Conservation (phyloP, 2,113 vertebrate genomes). For the Aspidoscelis tigris region DNA sequence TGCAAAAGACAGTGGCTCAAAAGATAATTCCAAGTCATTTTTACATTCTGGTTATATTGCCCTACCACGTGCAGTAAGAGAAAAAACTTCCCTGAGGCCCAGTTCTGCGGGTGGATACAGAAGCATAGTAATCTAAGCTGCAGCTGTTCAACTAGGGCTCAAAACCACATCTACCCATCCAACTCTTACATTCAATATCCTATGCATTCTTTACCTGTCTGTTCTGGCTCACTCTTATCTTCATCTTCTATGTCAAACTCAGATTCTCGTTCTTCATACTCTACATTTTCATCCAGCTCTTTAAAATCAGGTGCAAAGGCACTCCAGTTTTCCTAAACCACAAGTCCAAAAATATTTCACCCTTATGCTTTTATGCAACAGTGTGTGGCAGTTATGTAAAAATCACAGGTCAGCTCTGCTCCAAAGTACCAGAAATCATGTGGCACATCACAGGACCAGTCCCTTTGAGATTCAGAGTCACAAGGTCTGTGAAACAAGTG, state of each 20-base stretch:
- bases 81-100: neutral
- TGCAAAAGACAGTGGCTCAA: no score
- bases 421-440: neutral
- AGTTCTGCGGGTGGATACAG: neutral
- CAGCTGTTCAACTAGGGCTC: neutral
- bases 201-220: conserved; percentile 83
- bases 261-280: conserved; percentile 96
- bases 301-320: conserved; percentile 98
- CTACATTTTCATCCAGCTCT: conserved; percentile 97
- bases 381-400: rapidly evolving
- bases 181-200: neutral
- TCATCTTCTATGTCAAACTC: conserved; percentile 99
- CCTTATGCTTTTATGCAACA: rapidly evolving
- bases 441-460: neutral
- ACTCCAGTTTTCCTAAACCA: conserved; percentile 95
- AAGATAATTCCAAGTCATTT: neutral
- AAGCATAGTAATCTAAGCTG: neutral
- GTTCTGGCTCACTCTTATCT: conserved; percentile 98
- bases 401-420: rapidly evolving
- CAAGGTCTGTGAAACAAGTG: rapidly evolving
- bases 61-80: neutral
- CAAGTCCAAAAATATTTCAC: conserved; percentile 30
- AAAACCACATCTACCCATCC: neutral
- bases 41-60: neutral
- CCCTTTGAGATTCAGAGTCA: neutral